Evolutionary conservation across 2,797 vertebrate genomes (phyloP), one percentile per base, ranked within the genome.

Genomic region (Gambusia yucatana): DNA sequence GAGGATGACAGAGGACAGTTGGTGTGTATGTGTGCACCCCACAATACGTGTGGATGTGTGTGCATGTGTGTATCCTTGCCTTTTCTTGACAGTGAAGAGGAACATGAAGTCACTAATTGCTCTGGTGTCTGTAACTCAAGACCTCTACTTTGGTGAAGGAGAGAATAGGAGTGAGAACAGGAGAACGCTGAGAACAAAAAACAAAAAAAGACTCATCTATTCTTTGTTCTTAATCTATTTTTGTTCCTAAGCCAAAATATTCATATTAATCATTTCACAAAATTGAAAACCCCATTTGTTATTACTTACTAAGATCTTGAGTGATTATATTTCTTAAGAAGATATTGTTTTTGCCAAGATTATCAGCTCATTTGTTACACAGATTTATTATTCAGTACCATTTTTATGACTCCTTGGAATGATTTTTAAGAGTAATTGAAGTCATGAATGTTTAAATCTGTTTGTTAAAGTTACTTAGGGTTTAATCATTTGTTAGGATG

Each of bases 81-180:
- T 90, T 71, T 59, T 83, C 86, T 79, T 90, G 93, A 88, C 93
- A 93, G 91, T 88, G 78, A 91, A 86, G 88, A 92, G 82, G 89
- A 91, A 88, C 91, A 91, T 86, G 83, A 90, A 92, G 89, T 90
- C 90, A 92, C 77, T 94, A 94, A 94, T 95, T 94, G 92, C 93
- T 92, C 85, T 83, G 88, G 90, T 87, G 88, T 90, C 89, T 89
- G 82, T 88, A 88, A 81, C 92, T 84, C 89, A 86, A 93, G 89
- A 89, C 87, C 82, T 91, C 81, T 90, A 81, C 77, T 76, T 67
- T 77, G 61, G 82, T 82, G 86, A 79, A 59, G 76, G 63, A 75
- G 55, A 82, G 76, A 78, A 33, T 77, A 73, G 78, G 67, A 77
- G 55, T 80, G 70, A 77, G 39, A 78, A 75, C 57, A 69, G 57